phyloP scores from a whole-genome alignment of 2,113 vertebrate genomes.

The Lamprotornis superbus region DNA sequence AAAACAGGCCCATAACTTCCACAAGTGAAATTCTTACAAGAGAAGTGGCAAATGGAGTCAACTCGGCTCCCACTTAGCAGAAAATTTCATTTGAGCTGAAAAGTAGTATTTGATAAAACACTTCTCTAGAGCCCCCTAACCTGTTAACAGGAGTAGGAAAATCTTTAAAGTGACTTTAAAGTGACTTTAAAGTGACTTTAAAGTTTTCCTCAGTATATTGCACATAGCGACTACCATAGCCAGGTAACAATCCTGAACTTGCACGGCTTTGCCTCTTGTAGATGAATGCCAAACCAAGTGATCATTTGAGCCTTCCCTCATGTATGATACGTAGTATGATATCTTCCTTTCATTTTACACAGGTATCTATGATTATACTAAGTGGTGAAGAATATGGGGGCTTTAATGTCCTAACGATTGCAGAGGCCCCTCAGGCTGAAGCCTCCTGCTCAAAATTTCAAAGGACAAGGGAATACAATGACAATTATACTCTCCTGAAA shows the following conservation, averaged over 20 bases:
- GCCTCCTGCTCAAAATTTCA: constrained; percentile 35
- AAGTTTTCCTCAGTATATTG: not conserved
- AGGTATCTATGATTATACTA: not conserved
- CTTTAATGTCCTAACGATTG: constrained; percentile 51
- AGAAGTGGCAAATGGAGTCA: not conserved
- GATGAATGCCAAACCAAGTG: not conserved
- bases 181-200: not conserved
- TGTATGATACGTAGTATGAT: not conserved
- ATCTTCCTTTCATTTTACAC: not conserved
- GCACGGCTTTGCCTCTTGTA: not conserved
- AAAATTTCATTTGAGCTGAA: not conserved
- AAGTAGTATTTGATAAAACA: not conserved
- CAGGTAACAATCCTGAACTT: not conserved
- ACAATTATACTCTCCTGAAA: constrained; percentile 49
- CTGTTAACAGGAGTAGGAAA: not conserved
- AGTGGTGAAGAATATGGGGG: not conserved
- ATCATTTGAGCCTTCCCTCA: not conserved
- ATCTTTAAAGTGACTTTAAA: not conserved
- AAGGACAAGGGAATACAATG: constrained; percentile 43
- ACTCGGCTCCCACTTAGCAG: not conserved
- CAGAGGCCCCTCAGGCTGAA: constrained; percentile 11
- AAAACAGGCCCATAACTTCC: not conserved
- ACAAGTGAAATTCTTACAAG: not conserved
- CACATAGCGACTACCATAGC: not conserved
- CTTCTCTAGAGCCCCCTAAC: not conserved